Evolutionary conservation across 2,888 invertebrate genomes (phyloP).

Genomic region (Leptinotarsa rubiginosa): DNA sequence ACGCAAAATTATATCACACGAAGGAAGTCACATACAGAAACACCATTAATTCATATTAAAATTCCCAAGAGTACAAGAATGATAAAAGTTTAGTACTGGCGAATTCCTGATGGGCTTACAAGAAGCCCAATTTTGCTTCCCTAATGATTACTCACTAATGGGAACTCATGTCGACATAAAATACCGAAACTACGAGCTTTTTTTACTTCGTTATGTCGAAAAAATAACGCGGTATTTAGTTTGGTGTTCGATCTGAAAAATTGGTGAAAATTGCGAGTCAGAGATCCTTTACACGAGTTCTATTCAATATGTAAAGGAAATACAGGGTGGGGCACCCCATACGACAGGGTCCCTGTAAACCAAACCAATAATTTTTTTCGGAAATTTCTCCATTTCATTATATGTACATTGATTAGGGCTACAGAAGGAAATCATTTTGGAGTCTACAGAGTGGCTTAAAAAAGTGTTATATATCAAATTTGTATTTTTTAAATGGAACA

Average conservation of each 20-base stretch:
- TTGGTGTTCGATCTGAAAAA: neutral
- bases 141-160: neutral
- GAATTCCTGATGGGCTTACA: neutral
- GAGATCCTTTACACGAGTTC: no score
- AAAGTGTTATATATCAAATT: no score
- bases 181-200: neutral
- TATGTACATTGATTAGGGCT: no score
- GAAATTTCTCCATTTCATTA: no score
- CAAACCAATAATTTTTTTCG: no score
- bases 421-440: no score
- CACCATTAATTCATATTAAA: neutral
- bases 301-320: no score
- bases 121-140: neutral
- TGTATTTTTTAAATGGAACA: no score
- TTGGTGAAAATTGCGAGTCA: neutral
- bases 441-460: no score
- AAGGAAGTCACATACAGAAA: neutral
- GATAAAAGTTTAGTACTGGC: neutral
- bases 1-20: neutral
- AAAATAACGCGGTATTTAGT: neutral
- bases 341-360: no score
- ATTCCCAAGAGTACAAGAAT: neutral
- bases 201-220: neutral
- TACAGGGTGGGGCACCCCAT: no score
- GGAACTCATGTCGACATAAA: conserved; percentile 1